These are phyloP conservation scores for Saturnia pavonia DNA, from an alignment of 2,888 invertebrate genomes.

Conservation along the genomic window DNA sequence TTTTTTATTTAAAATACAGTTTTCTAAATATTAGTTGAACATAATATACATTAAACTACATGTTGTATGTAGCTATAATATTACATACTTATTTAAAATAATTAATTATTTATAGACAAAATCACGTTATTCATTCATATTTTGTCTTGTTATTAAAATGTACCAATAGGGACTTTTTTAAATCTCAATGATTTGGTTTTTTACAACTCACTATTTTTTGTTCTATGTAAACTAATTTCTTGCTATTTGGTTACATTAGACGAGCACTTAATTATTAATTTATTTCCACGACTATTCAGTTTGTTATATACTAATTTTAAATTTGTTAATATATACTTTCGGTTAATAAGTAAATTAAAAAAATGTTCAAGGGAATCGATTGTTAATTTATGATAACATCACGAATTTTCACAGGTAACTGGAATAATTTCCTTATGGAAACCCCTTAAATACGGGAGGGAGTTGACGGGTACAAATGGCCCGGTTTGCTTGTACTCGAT, in stretches of 20 bases:
- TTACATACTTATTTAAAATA: too few species aligned
- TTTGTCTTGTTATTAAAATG: too few species aligned
- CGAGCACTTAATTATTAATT: neutral
- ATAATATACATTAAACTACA: too few species aligned
- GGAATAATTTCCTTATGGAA: conserved; percentile 47
- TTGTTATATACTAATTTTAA: neutral
- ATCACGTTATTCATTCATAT: too few species aligned
- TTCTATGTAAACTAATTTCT: neutral
- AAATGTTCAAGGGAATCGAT: neutral
- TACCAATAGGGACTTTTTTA: neutral
- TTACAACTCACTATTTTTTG: neutral
- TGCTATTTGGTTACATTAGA: neutral
- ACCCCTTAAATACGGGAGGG: conserved; percentile 68
- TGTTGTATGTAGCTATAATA: too few species aligned
- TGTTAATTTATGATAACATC: conserved; percentile 43
- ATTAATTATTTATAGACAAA: too few species aligned
- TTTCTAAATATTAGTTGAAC: too few species aligned
- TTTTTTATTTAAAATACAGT: too few species aligned
- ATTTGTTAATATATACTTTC: too few species aligned
- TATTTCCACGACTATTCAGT: neutral
- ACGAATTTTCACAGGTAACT: conserved; percentile 63
- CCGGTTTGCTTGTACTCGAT: conserved; percentile 63
- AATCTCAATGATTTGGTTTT: neutral
- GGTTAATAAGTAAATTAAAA: neutral
- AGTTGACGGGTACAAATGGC: conserved; percentile 63